A percentile compares a stretch with the other conserved stretches of the same genome.
phyloP scores from a whole-genome alignment of 2,113 vertebrate genomes.

The Etheostoma spectabile region DNA sequence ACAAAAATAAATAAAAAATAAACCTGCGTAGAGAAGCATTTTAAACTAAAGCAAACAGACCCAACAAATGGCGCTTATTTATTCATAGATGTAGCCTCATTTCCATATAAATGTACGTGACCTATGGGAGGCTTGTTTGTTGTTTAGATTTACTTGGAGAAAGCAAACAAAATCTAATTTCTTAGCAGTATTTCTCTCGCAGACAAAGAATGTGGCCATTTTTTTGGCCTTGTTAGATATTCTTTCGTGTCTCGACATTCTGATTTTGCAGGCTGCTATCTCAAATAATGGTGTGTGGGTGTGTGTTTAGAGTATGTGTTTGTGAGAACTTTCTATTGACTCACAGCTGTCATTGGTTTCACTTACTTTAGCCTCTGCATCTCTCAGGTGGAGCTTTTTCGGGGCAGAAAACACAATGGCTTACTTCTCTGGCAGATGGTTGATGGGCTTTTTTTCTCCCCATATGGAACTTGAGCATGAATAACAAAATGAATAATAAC shows the following conservation, averaged over 20 bases:
- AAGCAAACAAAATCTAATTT: conserved; percentile 64
- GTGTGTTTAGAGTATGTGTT: neutral
- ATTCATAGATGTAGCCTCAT: conserved; percentile 66
- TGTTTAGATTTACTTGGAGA: conserved; percentile 50
- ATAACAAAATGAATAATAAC: conserved; percentile 56
- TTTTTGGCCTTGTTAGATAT: conserved; percentile 38
- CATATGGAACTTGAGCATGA: conserved; percentile 43
- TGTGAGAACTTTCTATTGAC: conserved; percentile 38
- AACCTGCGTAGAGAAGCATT: conserved; percentile 48
- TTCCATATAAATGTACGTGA: conserved; percentile 76
- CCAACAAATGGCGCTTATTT: conserved; percentile 58
- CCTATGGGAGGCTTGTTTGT: conserved; percentile 58
- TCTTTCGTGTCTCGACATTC: conserved; percentile 45
- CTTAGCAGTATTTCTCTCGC: conserved; percentile 28
- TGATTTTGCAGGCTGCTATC: conserved; percentile 49
- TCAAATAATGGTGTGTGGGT: conserved; percentile 12
- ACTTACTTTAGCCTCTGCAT: conserved; percentile 28
- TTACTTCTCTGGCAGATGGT: conserved; percentile 49
- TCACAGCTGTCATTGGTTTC: conserved; percentile 57
- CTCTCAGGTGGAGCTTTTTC: conserved; percentile 50
- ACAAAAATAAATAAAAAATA: conserved; percentile 8
- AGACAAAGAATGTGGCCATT: conserved; percentile 11
- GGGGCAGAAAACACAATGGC: conserved; percentile 52
- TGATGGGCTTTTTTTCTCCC: conserved; percentile 6
- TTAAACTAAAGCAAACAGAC: conserved; percentile 57